These are phyloP conservation scores for Callinectes sapidus DNA, from an alignment of 2,888 invertebrate species.

Conservation along the genomic window DNA sequence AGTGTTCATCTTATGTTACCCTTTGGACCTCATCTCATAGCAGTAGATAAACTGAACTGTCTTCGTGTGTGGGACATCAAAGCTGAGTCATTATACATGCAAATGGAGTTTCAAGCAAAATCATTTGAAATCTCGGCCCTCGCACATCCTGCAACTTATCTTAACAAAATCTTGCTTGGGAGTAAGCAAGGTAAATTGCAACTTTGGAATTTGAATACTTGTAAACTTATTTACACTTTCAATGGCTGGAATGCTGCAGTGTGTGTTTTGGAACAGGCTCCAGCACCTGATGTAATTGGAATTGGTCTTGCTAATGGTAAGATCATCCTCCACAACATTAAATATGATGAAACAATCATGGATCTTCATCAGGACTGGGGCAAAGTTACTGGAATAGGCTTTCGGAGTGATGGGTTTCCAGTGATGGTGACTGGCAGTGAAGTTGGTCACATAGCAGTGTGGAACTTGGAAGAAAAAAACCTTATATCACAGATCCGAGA, in stretches of 20 bases:
- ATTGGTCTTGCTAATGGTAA: slow-evolving; percentile 89
- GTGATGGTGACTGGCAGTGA: slow-evolving; percentile 90
- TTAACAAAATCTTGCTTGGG: slow-evolving; percentile 86
- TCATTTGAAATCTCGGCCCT: slow-evolving; percentile 88
- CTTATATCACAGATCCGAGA: slow-evolving; percentile 87
- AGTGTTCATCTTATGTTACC: slow-evolving; percentile 87
- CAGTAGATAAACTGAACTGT: slow-evolving; percentile 86
- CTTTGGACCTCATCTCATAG: slow-evolving; percentile 90
- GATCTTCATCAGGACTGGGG: slow-evolving; percentile 95
- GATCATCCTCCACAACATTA: slow-evolving; percentile 91
- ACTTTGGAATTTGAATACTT: slow-evolving; percentile 91
- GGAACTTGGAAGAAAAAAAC: slow-evolving; percentile 80
- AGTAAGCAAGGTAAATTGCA: slow-evolving; percentile 76
- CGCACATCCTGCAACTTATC: slow-evolving; percentile 94
- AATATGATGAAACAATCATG: slow-evolving; percentile 87
- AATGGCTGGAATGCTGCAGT: slow-evolving; percentile 82
- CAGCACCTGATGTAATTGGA: slow-evolving; percentile 93
- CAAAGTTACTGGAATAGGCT: slow-evolving; percentile 87
- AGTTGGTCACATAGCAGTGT: slow-evolving; percentile 81
- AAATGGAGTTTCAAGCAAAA: slow-evolving; percentile 77
- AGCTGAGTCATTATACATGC: slow-evolving; percentile 79
- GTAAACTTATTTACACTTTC: slow-evolving; percentile 80
- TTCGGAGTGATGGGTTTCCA: slow-evolving; percentile 89
- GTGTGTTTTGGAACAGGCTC: slow-evolving; percentile 86
- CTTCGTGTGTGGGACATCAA: slow-evolving; percentile 91